Base-by-base conservation (phyloP, 2,113 vertebrate species). In the Silurus glanis region DNA sequence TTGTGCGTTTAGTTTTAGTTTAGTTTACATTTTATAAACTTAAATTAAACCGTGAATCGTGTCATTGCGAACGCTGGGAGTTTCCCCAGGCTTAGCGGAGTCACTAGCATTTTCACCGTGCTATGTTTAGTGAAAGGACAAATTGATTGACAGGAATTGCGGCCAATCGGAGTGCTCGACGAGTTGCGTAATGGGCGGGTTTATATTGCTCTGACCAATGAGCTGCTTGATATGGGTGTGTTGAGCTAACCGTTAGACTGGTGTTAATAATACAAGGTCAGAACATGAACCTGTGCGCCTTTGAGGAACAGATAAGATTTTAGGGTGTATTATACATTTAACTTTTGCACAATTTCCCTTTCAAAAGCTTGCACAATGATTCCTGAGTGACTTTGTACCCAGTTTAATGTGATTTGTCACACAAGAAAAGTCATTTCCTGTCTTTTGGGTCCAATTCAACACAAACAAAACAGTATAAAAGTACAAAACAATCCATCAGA, bases 241-340 rank as follows among this genome's bases (percentile, higher is more conserved):
- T 80, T 47, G 83, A 51, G 87, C 23, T 61, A 37, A 16, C 19
- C 37, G 56, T 64, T 23, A 25, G 56, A 47, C 9, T 78, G 82
- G 45, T 51, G 51, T 14, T n/a, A 83, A 53, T 83, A 84, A 87
- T 64, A 79, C 94, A 95, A 95, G 94, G 94, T 95, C 94, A 95
- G 88, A 93, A 94, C 91, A 94, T 28, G 21, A 59, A 89, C 84
- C 85, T 81, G 85, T 89, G 87, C 37, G 69, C 66, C 51, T 4
- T 49, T n/a, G 21, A 47, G 28, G 4, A 21, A 19, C 23, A 9
- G 1, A 21, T 1, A 53, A 17, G 37, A 51, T 16, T 2, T 28
- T 76, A 62, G n/a, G 28, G 58, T 51, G 28, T 37, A 25, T 69
- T 82, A 76, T 19, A 28, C 7, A 16, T 23, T 55, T 37, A 37